These are phyloP conservation scores for Drosophila pachea DNA, from an alignment of 1,140 invertebrate species.

Conservation along the genomic window DNA sequence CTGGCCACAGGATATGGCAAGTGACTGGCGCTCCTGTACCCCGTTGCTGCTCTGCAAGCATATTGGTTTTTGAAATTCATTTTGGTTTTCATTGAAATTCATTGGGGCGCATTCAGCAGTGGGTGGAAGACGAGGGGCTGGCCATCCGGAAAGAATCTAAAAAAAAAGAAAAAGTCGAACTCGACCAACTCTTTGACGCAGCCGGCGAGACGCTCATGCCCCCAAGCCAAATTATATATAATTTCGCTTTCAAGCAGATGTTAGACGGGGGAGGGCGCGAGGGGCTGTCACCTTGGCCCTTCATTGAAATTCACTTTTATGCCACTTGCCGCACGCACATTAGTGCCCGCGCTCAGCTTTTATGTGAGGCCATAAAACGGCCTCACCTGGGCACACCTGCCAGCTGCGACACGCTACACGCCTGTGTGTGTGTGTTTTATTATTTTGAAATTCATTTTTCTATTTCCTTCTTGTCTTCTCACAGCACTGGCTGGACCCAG, in stretches of 20 bases:
- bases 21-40: conserved; percentile 31
- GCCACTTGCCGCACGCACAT: conserved; percentile 24
- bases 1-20: conserved; percentile 29
- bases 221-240: conserved; percentile 54
- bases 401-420: conserved; percentile 6
- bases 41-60: conserved; percentile 42
- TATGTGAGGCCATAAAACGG: conserved; percentile 18
- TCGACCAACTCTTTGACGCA: conserved; percentile 45
- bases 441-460: conserved; percentile 50
- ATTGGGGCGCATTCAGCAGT: conserved; percentile 59
- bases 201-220: conserved; percentile 42
- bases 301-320: conserved; percentile 53
- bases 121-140: not conserved
- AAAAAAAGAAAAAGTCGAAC: conserved; percentile 41
- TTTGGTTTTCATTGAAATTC: conserved; percentile 77
- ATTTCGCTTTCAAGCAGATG: conserved; percentile 62
- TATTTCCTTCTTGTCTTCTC: conserved; percentile 37
- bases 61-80: conserved; percentile 78
- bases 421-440: conserved; percentile 6
- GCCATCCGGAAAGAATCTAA: conserved; percentile 40
- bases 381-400: conserved; percentile 14
- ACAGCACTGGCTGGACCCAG: conserved; percentile 94
- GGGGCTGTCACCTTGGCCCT: conserved; percentile 31
- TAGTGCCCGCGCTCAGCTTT: conserved; percentile 16
- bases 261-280: not conserved